Conservation (phyloP, 53 echinoderm and acorn worm genomes). For the Arbacia lixula region DNA sequence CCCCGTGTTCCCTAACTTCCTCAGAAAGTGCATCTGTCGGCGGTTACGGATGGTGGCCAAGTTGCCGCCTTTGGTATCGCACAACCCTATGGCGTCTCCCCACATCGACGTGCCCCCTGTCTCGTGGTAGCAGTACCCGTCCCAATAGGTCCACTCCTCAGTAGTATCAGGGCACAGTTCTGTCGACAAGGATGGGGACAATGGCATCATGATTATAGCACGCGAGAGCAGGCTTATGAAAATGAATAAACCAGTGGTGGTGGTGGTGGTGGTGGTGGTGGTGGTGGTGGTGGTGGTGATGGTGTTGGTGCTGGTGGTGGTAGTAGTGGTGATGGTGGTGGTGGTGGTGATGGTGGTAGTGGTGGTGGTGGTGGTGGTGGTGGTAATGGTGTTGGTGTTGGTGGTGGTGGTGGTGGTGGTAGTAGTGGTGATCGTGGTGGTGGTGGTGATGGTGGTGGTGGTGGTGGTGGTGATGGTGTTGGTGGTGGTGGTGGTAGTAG, state of each 20-base stretch:
- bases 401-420: constrained; percentile 3
- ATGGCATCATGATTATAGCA: no score
- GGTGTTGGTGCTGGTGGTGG: background rate
- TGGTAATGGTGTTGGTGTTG: background rate
- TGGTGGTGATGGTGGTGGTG: constrained; percentile 30
- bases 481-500: background rate
- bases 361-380: background rate
- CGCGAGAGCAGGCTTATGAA: no score
- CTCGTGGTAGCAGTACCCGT: constrained; percentile 14
- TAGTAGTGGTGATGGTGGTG: background rate
- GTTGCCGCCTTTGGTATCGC: background rate
- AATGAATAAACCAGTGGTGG: no score
- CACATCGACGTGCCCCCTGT: background rate
- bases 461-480: constrained; percentile 46
- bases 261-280: no score
- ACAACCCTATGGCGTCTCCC: background rate
- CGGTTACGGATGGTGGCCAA: constrained; percentile 5
- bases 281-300: background rate
- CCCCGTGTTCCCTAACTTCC: background rate
- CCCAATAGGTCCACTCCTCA: constrained; percentile 19
- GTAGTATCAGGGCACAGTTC: no score
- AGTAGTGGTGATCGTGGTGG: no score
- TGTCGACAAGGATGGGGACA: background rate
- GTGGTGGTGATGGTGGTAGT: background rate
- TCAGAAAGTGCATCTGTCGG: constrained; percentile 23